Percentiles rank a stretch among this genome's conserved stretches.
Conservation (phyloP, 2,797 vertebrate genomes). For the Gallinago nigripennis region DNA sequence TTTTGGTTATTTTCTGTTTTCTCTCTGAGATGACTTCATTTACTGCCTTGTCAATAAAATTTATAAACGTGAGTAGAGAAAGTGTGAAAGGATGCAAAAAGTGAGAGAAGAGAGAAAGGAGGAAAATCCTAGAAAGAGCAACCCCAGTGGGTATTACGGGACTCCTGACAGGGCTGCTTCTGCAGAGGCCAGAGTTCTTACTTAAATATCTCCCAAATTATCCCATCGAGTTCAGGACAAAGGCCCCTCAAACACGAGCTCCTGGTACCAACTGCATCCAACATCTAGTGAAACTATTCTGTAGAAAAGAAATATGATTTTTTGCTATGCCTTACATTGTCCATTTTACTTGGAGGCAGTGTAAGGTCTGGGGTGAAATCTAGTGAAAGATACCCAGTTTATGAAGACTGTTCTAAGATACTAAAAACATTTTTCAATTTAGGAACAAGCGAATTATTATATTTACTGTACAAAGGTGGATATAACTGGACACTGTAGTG, state of each 20-base stretch:
- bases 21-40: background rate
- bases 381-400: background rate
- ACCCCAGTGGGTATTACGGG: accelerated
- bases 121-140: background rate
- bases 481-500: background rate
- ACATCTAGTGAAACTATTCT: background rate
- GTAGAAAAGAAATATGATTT: background rate
- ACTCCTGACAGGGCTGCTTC: background rate
- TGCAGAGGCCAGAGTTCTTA: background rate
- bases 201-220: background rate
- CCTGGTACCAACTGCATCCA: background rate
- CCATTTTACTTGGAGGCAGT: background rate
- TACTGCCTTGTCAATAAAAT: background rate
- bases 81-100: background rate
- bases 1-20: background rate
- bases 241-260: background rate
- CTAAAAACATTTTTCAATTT: background rate
- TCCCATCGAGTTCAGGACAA: background rate
- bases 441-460: background rate
- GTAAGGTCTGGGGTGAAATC: background rate
- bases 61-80: background rate
- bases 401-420: background rate
- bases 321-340: background rate
- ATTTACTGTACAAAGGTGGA: background rate
- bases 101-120: background rate